Base-by-base conservation (phyloP, 2,888 invertebrate species). In the Anthrax anthrax region DNA sequence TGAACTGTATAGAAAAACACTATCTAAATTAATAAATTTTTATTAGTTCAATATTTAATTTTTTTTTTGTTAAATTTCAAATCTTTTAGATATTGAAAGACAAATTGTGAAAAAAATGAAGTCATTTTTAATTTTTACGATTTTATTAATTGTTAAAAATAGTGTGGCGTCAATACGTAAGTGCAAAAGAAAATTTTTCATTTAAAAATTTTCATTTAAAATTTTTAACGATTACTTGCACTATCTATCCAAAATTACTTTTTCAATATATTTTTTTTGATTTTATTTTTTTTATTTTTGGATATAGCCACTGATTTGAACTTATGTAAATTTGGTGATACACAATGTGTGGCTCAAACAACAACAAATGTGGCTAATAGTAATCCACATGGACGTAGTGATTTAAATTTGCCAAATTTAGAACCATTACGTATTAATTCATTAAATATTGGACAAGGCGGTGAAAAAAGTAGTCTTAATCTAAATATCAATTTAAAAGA, bases 291-390 rank as follows among this genome's bases (percentile, higher is more conserved):
- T 4, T 34, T 32, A 5, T 40, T 18, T 12, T 18, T 38, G 37
- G n/a, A 17, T 29, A 40, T 18, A 54, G 54, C 55, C 9, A 32
- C 43, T n/a, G 50, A 52, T 39, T 38, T 52, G 18, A 39, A 44
- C 41, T 42, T 44, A 41, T 55, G 55, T 46, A 44, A 44, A 45
- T 39, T 36, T 16, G 50, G 42, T 32, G 54, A 55, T 47, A 17
- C 27, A 8, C n/a, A 13, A 9, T 55, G 55, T 43, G 40, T 52
- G 34, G 29, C 47, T 10, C 36, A 44, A 19, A 34, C 43, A 16
- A 49, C 47, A 32, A 54, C 47, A 4, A 16, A 43, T 17, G 47
- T 54, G 10, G 19, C 52, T 6, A 47, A 44, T 14, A 37, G 32
- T 18, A 41, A 51, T 47, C 51, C 54, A 29, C 47, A 51, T 43